Conservation (phyloP, 2,888 invertebrate genomes). For the Nomada ruficornis region DNA sequence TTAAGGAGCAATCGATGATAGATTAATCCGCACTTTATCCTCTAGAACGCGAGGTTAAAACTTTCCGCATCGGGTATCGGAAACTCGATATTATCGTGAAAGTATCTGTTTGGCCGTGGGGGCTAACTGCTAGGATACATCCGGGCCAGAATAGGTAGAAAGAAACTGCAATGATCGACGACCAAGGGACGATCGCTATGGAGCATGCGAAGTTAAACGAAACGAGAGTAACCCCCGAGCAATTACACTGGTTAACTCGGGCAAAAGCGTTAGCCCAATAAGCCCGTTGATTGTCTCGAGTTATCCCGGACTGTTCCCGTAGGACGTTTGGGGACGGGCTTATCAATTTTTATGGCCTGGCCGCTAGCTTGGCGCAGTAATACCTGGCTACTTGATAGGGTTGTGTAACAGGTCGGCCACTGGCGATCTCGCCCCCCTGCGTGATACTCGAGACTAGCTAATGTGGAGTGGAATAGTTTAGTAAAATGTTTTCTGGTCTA, state of each 20-base stretch:
- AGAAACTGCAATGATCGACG: slow-evolving; percentile 59
- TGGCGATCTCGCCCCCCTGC: slow-evolving; percentile 23
- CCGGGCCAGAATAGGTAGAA: background rate
- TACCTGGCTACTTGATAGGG: slow-evolving; percentile 64
- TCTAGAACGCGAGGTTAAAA: slow-evolving; percentile 5
- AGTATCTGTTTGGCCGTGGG: slow-evolving; percentile 23
- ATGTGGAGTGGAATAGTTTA: slow-evolving; percentile 18
- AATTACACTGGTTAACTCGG: slow-evolving; percentile 76
- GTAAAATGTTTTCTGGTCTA: slow-evolving; percentile 12
- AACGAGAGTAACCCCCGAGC: slow-evolving; percentile 61
- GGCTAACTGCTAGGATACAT: slow-evolving; percentile 14
- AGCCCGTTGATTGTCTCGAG: slow-evolving; percentile 76
- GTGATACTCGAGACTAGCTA: slow-evolving; percentile 26
- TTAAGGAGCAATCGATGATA: slow-evolving; percentile 9
- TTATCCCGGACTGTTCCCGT: slow-evolving; percentile 69
- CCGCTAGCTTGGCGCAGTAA: slow-evolving; percentile 49
- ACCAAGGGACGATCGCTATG: slow-evolving; percentile 37
- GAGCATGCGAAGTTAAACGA: slow-evolving; percentile 56
- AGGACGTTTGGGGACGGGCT: slow-evolving; percentile 68
- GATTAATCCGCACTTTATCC: slow-evolving; percentile 24
- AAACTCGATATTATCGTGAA: slow-evolving; percentile 30
- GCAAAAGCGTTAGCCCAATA: slow-evolving; percentile 71
- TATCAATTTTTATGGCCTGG: slow-evolving; percentile 77
- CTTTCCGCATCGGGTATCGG: background rate
- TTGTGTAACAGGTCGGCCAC: slow-evolving; percentile 67